Evolutionary conservation across 2,888 invertebrate species (phyloP), one percentile per base, ranked within the genome.

Genomic region (Barypeithes pellucidus): DNA sequence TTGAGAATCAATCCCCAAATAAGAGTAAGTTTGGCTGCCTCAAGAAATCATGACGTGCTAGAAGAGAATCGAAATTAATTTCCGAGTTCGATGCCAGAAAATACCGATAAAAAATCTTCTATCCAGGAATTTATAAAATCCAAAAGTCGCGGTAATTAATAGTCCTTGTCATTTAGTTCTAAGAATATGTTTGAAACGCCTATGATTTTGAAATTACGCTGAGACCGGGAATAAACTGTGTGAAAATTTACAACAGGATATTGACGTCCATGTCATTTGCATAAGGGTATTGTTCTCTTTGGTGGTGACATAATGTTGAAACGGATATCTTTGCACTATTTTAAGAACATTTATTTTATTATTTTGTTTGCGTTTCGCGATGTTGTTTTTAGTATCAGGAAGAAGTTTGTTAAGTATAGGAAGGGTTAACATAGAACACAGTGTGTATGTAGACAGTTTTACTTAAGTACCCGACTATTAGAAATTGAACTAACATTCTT

Each of bases 201-300:
- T 20, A 52, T 66, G 66, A 36, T 14, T 62, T 65, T 75, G 70
- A 63, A 69, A 72, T 73, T 54, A 24, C 41, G 14, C 22, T 52
- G 12, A 39, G 52, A 62, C 76, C 72, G 69, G 73, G 77, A 77
- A 77, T 77, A 43, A 76, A 65, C 78, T 80, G 79, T 80, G 80
- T 79, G 79, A 80, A 80, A 79, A 79, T 80, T 78, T 80, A 78
- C 79, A 78, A 79, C 77, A 79, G 80, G 79, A 78, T 77, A 76
- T 80, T 76, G 78, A 75, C 76, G 77, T 72, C 57, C 72, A 57
- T 72, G 62, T 67, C 73, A 77, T 80, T 80, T 79, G 75, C 78
- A 76, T 75, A 75, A 75, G 76, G 75, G 78, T 76, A 80, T 79
- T 80, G 79, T 80, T 79, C 76, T 77, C 73, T 62, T 41, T 63